Conservation (phyloP, 2,113 vertebrate species). For the Hydropotes inermis region DNA sequence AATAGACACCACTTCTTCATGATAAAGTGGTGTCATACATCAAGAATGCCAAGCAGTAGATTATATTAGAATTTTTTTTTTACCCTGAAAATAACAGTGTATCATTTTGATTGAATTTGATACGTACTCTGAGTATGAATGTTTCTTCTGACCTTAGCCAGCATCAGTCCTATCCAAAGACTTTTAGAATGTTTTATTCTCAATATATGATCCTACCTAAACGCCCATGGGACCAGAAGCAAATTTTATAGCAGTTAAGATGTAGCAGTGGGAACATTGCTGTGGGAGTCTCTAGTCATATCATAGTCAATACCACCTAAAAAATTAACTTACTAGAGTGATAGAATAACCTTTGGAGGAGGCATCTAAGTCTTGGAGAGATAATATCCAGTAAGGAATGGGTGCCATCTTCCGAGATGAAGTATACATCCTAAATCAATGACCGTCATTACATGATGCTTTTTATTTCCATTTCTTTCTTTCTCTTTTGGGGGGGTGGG, state of each 20-base stretch:
- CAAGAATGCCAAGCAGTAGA: not conserved
- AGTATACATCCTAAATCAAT: not conserved
- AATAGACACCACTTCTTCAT: not conserved
- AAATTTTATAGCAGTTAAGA: not conserved
- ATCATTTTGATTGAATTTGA: not conserved
- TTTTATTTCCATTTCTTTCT: not conserved
- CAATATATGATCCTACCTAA: not conserved
- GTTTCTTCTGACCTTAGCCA: not conserved
- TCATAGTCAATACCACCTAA: not conserved
- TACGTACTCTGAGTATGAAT: not conserved
- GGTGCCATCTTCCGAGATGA: not conserved
- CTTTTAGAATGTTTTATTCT: not conserved
- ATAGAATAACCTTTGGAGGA: not conserved
- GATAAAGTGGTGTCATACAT: not conserved
- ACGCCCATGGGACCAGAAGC: not conserved
- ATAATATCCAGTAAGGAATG: not conserved
- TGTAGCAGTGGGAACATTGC: not conserved
- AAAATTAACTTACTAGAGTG: not conserved
- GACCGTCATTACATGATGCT: not conserved
- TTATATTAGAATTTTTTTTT: not conserved
- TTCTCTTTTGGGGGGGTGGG: fast-evolving
- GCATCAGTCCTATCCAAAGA: not conserved
- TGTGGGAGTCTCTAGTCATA: not conserved
- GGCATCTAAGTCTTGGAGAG: not conserved
- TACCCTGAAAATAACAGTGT: not conserved